Conservation (phyloP, 2,888 invertebrate genomes). For the Melinaea menophilus region DNA sequence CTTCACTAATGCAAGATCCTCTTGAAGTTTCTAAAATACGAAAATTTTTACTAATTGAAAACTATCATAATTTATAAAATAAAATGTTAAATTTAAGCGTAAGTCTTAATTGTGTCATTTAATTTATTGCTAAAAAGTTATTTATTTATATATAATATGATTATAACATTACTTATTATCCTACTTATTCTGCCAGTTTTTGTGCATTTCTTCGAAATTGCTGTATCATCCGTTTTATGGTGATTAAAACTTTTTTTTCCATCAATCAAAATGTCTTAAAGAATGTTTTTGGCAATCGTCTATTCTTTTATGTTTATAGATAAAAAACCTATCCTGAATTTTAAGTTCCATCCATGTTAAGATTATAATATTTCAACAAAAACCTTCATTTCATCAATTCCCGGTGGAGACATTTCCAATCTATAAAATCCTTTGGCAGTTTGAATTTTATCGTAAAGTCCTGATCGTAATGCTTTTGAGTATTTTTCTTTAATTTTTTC, state of each 20-base stretch:
- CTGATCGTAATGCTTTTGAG: constrained; percentile 46
- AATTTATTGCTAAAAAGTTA: no score
- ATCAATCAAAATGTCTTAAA: no score
- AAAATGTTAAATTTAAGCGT: background rate
- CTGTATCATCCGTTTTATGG: no score
- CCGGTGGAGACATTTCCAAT: constrained; percentile 61
- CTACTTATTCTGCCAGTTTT: no score
- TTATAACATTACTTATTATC: no score
- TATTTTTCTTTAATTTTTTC: constrained; percentile 44
- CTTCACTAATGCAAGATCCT: constrained; percentile 43
- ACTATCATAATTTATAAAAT: background rate
- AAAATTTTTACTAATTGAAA: background rate
- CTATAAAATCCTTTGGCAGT: constrained; percentile 56
- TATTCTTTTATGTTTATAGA: no score
- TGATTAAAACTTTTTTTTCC: no score
- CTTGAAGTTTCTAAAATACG: constrained; percentile 45
- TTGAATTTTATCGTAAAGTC: constrained; percentile 51
- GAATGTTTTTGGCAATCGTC: no score
- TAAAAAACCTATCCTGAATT: background rate
- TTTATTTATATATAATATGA: no score
- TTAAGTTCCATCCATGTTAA: background rate
- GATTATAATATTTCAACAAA: constrained; percentile 4
- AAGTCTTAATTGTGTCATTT: no score
- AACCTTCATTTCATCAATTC: constrained; percentile 46
- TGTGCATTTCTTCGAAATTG: no score